Evolutionary conservation across 2,888 invertebrate species (phyloP).

Genomic region (Cryptus viduatorius): DNA sequence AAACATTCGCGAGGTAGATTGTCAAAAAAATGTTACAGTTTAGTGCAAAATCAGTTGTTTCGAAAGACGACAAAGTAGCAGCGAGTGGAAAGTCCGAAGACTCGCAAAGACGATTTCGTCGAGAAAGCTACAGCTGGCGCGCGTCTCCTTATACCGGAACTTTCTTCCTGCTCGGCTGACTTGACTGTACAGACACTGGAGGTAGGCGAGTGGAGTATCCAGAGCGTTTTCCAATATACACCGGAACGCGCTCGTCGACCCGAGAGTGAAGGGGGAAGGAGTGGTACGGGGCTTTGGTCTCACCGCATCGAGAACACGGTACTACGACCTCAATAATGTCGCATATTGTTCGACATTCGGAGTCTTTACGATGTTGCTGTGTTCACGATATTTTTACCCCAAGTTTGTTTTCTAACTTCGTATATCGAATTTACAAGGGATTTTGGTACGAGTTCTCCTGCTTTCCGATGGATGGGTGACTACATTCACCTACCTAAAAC

Average conservation of each 20-base stretch:
- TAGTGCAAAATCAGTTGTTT: not conserved
- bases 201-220: constrained; percentile 18
- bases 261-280: constrained; percentile 40
- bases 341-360: constrained; percentile 50
- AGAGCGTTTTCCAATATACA: constrained; percentile 68
- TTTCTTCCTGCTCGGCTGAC: constrained; percentile 53
- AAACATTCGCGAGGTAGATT: not conserved
- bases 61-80: not conserved
- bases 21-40: not conserved
- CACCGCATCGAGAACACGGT: constrained; percentile 59
- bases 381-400: constrained; percentile 36
- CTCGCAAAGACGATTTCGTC: constrained; percentile 23
- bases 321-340: constrained; percentile 63
- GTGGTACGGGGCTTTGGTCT: constrained; percentile 42
- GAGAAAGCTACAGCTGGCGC: constrained; percentile 35
- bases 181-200: constrained; percentile 30
- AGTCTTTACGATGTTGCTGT: constrained; percentile 21
- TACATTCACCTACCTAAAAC: not conserved
- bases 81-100: constrained; percentile 8
- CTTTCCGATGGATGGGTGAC: not conserved
- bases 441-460: not conserved
- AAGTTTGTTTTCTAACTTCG: not conserved
- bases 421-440: constrained; percentile 11
- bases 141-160: constrained; percentile 37
- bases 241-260: constrained; percentile 52